Conservation (phyloP, 2,113 vertebrate genomes). For the Oncorhynchus gorbuscha region DNA sequence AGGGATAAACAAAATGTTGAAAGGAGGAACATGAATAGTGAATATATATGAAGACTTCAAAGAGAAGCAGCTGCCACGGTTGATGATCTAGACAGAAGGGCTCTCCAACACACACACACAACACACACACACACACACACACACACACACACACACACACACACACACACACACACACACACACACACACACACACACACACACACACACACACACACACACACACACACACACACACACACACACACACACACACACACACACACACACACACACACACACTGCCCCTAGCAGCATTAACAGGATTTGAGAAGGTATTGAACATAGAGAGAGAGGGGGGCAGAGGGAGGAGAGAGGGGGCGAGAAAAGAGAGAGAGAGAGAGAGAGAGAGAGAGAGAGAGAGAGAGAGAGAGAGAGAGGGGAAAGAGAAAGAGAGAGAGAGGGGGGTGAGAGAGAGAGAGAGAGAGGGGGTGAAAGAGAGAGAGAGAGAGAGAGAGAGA, state of each 20-base stretch:
- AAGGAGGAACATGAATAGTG: too few relatives aligned
- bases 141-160: constrained; percentile 50
- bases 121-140: constrained; percentile 33
- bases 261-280: neutral
- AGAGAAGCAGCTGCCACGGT: neutral
- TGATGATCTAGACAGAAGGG: constrained; percentile 1
- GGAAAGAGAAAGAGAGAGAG: too few relatives aligned
- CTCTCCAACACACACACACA: too few relatives aligned
- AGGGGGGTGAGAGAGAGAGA: too few relatives aligned
- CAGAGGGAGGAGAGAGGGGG: too few relatives aligned
- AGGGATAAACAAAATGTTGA: too few relatives aligned
- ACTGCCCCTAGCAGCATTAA: constrained; percentile 54
- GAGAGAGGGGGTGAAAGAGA: too few relatives aligned
- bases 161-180: too few relatives aligned
- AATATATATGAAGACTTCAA: too few relatives aligned
- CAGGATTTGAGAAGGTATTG: constrained; percentile 70
- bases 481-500: too few relatives aligned
- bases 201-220: constrained; percentile 12
- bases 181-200: too few relatives aligned
- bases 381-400: constrained; percentile 41
- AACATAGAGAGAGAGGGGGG: constrained; percentile 13
- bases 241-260: constrained; percentile 27
- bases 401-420: neutral
- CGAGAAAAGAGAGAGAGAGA: neutral
- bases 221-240: constrained; percentile 55